Percentiles rank a stretch among this genome's conserved stretches.
These are phyloP conservation scores for Microtus ochrogaster DNA, from an alignment of 2,113 vertebrate species.

Conservation along the genomic window DNA sequence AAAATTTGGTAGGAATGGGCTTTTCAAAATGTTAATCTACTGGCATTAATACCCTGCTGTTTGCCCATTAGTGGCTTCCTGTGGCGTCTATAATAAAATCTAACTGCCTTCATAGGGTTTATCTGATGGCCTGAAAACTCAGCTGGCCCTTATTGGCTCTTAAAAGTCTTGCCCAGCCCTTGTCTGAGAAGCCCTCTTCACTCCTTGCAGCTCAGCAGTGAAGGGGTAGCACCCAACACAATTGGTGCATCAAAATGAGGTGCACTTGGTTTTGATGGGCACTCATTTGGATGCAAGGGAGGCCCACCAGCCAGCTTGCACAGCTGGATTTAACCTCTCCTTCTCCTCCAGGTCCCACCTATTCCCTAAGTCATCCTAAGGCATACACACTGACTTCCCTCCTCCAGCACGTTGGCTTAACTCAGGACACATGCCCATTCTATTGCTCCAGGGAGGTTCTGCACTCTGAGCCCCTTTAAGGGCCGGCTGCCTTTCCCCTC, in stretches of 20 bases:
- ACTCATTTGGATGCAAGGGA: background rate
- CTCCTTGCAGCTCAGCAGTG: background rate
- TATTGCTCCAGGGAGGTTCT: background rate
- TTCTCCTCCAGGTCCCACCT: background rate
- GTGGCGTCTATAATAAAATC: constrained; percentile 29
- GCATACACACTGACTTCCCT: background rate
- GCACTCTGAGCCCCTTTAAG: background rate
- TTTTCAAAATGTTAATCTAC: constrained; percentile 53
- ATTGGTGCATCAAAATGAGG: background rate
- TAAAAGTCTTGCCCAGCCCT: background rate
- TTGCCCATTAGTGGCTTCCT: constrained; percentile 42
- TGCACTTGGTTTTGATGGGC: background rate
- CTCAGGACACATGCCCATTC: accelerated
- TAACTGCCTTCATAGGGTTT: constrained; percentile 26
- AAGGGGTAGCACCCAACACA: background rate
- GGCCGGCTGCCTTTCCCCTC: too few relatives aligned
- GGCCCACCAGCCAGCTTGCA: too few relatives aligned
- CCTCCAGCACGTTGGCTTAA: too few relatives aligned
- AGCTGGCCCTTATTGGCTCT: background rate
- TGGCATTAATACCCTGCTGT: constrained; percentile 37
- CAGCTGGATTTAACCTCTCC: background rate
- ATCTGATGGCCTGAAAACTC: constrained; percentile 24
- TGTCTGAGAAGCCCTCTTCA: background rate
- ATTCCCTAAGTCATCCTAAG: background rate
- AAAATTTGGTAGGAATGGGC: constrained; percentile 21